Evolutionary conservation across 1,140 invertebrate species (phyloP).

Genomic region (Aphelinus atriplicis): DNA sequence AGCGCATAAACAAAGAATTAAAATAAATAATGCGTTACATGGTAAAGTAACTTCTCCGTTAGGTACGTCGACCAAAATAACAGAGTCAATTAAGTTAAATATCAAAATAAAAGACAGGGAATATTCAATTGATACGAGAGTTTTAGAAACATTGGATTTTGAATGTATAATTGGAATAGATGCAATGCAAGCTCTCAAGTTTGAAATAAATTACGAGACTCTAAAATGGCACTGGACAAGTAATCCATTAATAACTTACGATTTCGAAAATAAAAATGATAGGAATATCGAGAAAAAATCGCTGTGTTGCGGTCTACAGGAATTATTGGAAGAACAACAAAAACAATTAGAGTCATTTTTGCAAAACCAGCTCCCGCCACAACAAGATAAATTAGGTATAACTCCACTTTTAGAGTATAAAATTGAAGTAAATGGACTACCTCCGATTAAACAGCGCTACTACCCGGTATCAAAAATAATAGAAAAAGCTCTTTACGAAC

Average conservation of each 20-base stretch:
- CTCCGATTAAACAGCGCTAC: constrained; percentile 3
- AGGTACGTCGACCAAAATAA: not conserved
- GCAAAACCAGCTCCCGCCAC: not conserved
- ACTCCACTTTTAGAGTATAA: not conserved
- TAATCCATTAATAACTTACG: not conserved
- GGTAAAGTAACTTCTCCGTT: not conserved
- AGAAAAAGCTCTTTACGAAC: constrained; percentile 22
- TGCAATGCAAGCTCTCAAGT: too few relatives aligned
- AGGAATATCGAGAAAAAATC: not conserved
- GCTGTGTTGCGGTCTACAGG: not conserved
- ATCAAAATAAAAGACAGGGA: too few relatives aligned
- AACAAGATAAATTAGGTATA: not conserved
- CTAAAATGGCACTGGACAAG: not conserved
- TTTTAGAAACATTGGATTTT: not conserved
- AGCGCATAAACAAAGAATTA: not conserved
- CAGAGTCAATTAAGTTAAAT: not conserved
- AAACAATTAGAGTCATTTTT: not conserved
- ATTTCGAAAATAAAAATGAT: not conserved
- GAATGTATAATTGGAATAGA: too few relatives aligned
- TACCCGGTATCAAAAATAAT: constrained; percentile 5
- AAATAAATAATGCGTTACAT: not conserved
- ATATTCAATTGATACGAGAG: not conserved
- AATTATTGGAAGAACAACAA: not conserved
- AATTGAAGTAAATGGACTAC: not conserved
- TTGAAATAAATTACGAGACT: too few relatives aligned